Evolutionary conservation across 2,888 invertebrate genomes (phyloP), one percentile per base, ranked within the genome.

Genomic region (Eustalomyia histrio): DNA sequence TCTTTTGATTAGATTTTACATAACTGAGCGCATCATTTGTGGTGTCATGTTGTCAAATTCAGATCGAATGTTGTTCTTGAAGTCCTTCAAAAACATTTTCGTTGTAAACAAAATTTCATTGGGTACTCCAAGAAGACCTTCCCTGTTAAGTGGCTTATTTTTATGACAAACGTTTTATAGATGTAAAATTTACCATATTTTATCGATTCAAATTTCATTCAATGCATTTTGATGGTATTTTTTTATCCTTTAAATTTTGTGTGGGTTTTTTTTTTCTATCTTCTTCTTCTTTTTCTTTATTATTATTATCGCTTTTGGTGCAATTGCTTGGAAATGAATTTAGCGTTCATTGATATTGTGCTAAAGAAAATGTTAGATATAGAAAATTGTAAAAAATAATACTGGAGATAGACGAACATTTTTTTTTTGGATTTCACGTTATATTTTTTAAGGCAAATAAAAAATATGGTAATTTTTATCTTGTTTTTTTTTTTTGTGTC

Each of bases 271-370:
- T n/a, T n/a, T n/a, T n/a, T n/a, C n/a, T n/a, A n/a, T n/a, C n/a
- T n/a, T n/a, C n/a, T n/a, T n/a, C n/a, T n/a, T n/a, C n/a, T n/a
- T n/a, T 17, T 53, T 12, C 8, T n/a, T 14, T 17, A 12, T 10
- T 17, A 43, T 52, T 58, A 12, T 73, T 73, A 64, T 64, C 76
- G 33, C 80, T 72, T 69, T 75, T 29, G 33, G 60, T 29, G 67
- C 78, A 83, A 83, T 80, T 83, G 82, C 55, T 78, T 76, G 80
- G 79, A 82, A 83, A 75, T 78, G 78, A 73, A 80, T 83, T 82
- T 65, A 80, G 75, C 76, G 76, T 75, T 82, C 72, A 79, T 76
- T 76, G 73, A 68, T 75, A 68, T 47, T 67, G 58, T 43, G 24
- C 10, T 53, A 67, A 53, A 52, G 35, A 35, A 50, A 52, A 52